phyloP scores from a whole-genome alignment of 2,113 vertebrate genomes.

The Rana temporaria region DNA sequence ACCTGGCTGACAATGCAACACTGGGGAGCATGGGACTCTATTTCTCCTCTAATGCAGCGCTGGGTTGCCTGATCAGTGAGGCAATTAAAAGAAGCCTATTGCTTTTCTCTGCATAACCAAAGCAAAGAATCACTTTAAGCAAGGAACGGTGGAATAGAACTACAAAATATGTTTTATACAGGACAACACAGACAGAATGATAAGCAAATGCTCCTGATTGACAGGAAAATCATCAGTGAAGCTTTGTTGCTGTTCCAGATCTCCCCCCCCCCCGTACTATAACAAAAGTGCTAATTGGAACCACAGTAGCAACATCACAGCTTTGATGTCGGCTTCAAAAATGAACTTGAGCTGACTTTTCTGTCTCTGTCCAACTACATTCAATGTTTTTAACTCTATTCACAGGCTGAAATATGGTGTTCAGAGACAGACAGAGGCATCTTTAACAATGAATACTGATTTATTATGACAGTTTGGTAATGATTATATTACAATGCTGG shows the following conservation, averaged over 20 bases:
- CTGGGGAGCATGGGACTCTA: too few relatives aligned
- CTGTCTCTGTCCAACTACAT: constrained; percentile 41
- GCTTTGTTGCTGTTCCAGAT: constrained; percentile 40
- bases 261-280: not conserved
- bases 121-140: too few relatives aligned
- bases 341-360: constrained; percentile 56
- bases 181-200: constrained; percentile 24
- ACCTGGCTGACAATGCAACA: too few relatives aligned
- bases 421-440: constrained; percentile 12
- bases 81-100: too few relatives aligned
- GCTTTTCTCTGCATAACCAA: too few relatives aligned
- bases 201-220: constrained; percentile 41
- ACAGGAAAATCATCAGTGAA: constrained; percentile 6
- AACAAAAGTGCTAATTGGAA: constrained; percentile 62
- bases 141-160: not conserved
- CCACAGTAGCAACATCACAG: constrained; percentile 51
- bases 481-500: not conserved
- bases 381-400: not conserved
- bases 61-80: too few relatives aligned
- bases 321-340: constrained; percentile 60
- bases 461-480: not conserved
- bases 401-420: constrained; percentile 9
- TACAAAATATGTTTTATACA: constrained; percentile 16
- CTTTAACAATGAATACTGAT: constrained; percentile 11
- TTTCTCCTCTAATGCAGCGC: too few relatives aligned